Base-by-base conservation (phyloP, 2,113 vertebrate species). In the Echinops telfairi region DNA sequence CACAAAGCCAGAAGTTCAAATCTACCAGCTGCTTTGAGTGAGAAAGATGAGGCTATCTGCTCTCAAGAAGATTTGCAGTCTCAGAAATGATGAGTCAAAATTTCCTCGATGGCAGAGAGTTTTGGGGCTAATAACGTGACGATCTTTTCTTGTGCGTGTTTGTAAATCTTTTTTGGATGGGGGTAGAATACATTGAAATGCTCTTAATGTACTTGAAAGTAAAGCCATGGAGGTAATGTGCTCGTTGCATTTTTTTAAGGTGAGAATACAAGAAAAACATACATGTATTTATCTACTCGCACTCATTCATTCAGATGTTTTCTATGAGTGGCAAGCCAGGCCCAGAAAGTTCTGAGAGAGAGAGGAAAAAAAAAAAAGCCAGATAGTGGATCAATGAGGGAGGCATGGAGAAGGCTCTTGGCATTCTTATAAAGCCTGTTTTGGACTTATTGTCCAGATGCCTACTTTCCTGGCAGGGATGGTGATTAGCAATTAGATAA, bases 361-460 rank as follows among this genome's bases (percentile, higher is more conserved):
- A 23, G 12, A 58, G 19, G 57, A 11, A 11, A 53, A 53, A 53
- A 77, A 22, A 36, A 91, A 40, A 86, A 93, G 40, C 3, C 29
- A 53, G 12, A 33, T 5, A n/a, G 17, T 53, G 15, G 2, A 8
- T 81, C 36, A 10, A 15, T 6, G 71, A 38, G 70, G 40, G 43
- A 14, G 17, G 47, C 29, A 87, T 2, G 23, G 38, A 31, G 2
- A 38, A 70, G 82, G 22, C 22, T 95, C 79, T 27, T 33, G 62
- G 47, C 27, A 43, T 40, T 86, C 85, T 47, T 60, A 36, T 36
- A 36, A 70, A 88, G 57, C 76, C 64, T 86, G 20, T 73, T 93
- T 83, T 86, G 88, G 81, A 89, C 33, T 87, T 86, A 57, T 70
- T 40, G 33, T 75, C 64, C 58, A 68, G 75, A 85, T 40, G n/a